phyloP scores from a whole-genome alignment of 2,113 vertebrate species.

The Haemorhous mexicanus region DNA sequence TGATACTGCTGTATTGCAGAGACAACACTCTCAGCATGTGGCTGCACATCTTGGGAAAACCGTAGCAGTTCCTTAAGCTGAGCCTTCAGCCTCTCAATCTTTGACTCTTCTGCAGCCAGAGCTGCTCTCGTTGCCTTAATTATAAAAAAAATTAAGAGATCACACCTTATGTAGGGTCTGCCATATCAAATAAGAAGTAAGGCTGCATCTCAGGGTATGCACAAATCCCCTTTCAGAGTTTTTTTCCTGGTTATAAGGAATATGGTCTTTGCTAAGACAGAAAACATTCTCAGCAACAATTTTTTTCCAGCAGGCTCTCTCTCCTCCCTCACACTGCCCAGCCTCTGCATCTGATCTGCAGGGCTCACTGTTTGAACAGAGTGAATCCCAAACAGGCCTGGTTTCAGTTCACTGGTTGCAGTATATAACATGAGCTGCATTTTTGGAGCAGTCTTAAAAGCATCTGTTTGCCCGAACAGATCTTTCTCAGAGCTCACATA shows the following conservation, averaged over 20 bases:
- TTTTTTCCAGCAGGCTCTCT: background rate
- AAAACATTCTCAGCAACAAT: background rate
- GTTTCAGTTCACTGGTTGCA: background rate
- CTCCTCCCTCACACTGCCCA: background rate
- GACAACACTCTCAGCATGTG: slow-evolving; percentile 79
- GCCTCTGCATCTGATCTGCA: background rate
- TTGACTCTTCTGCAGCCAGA: slow-evolving; percentile 79
- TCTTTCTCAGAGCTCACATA: background rate
- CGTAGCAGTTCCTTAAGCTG: slow-evolving; percentile 85
- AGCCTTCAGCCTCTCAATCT: slow-evolving; percentile 79
- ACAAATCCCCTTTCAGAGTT: background rate
- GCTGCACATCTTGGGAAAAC: slow-evolving; percentile 77
- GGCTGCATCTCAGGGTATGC: background rate
- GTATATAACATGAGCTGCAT: background rate
- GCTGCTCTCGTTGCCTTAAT: slow-evolving; percentile 75
- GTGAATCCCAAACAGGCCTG: background rate
- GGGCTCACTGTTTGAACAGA: background rate
- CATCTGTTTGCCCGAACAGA: background rate
- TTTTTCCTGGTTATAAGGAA: background rate
- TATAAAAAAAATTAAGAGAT: background rate
- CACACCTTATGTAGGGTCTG: background rate
- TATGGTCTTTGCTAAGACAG: background rate
- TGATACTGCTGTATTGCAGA: slow-evolving; percentile 85
- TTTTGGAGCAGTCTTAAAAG: background rate
- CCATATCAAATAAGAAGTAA: background rate